Evolutionary conservation across 2,113 vertebrate species (phyloP).

Genomic region (Lepus timidus): DNA sequence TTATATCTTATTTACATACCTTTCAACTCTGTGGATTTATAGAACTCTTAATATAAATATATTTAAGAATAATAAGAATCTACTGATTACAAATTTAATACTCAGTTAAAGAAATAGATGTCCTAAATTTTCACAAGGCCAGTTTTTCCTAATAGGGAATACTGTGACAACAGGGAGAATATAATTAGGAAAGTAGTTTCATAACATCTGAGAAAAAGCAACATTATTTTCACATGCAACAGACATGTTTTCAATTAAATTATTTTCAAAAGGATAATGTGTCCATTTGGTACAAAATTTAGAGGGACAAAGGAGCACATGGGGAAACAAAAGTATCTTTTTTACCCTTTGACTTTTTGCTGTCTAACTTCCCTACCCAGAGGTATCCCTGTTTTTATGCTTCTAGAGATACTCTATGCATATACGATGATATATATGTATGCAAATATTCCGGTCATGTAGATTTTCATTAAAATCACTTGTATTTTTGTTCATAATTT

Average conservation of each 20-base stretch:
- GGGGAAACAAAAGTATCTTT: background rate
- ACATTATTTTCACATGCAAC: background rate
- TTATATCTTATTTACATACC: background rate
- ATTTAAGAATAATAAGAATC: slow-evolving; percentile 25
- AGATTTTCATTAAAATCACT: slow-evolving; percentile 50
- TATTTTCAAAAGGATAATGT: slow-evolving; percentile 12
- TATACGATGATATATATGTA: background rate
- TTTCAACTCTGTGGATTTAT: background rate
- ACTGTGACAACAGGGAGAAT: background rate
- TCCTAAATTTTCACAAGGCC: background rate
- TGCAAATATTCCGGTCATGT: slow-evolving; percentile 26
- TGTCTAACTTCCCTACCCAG: background rate
- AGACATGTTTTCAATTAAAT: slow-evolving; percentile 32
- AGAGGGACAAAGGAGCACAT: background rate
- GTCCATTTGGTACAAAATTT: slow-evolving; percentile 37
- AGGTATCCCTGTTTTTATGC: slow-evolving; percentile 1
- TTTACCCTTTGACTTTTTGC: background rate
- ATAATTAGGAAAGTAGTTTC: slow-evolving; percentile 41
- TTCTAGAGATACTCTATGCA: background rate
- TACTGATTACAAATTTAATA: slow-evolving; percentile 29
- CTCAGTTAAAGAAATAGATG: slow-evolving; percentile 47
- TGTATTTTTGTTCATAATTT: slow-evolving; percentile 24
- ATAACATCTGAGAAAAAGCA: background rate
- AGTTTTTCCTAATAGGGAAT: background rate
- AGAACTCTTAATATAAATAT: slow-evolving; percentile 23